Evolutionary conservation across 1,140 invertebrate genomes (phyloP).

Genomic region (Tetraneura akinire): DNA sequence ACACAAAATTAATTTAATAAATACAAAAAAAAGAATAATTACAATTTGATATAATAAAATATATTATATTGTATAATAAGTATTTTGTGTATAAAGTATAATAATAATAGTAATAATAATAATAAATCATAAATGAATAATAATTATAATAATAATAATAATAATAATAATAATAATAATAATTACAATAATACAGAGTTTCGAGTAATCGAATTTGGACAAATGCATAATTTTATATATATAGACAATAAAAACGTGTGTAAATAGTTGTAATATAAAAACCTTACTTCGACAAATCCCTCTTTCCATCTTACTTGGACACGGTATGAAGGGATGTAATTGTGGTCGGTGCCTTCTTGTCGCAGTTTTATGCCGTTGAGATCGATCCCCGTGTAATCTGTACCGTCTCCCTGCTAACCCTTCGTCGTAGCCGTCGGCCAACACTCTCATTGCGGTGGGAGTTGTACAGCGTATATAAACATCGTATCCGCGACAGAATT

Average conservation of each 20-base stretch:
- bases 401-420: conserved; percentile 7
- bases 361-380: conserved; percentile 37
- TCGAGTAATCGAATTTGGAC: too few relatives aligned
- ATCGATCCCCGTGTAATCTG: conserved; percentile 46
- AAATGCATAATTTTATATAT: too few relatives aligned
- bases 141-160: background rate
- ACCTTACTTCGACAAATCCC: background rate
- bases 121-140: background rate
- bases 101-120: too few relatives aligned
- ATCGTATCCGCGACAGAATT: conserved; percentile 15
- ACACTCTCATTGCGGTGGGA: background rate
- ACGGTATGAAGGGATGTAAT: conserved; percentile 8
- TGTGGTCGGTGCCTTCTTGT: conserved; percentile 47
- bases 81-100: too few relatives aligned
- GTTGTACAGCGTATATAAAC: conserved; percentile 4
- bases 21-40: too few relatives aligned
- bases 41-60: too few relatives aligned
- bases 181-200: background rate
- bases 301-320: background rate
- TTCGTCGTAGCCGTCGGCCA: background rate
- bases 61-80: too few relatives aligned
- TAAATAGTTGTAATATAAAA: conserved; percentile 19
- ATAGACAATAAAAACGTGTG: conserved; percentile 21
- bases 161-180: background rate
- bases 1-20: too few relatives aligned